Conservation (phyloP, 2,797 vertebrate species). For the Percopsis omiscomaycus region DNA sequence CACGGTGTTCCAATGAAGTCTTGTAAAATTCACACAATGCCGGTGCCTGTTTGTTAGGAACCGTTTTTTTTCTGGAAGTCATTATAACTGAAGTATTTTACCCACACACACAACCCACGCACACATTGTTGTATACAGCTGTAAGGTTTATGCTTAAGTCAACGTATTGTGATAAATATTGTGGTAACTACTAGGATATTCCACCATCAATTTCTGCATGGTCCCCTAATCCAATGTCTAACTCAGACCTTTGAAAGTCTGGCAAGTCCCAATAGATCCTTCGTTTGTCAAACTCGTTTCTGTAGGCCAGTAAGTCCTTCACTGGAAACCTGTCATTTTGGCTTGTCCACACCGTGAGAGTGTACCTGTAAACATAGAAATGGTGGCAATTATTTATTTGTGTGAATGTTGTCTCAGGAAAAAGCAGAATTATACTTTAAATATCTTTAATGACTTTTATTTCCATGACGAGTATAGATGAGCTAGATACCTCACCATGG, state of each 20-base stretch:
- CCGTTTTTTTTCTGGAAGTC: too few species aligned
- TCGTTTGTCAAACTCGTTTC: slow-evolving; percentile 75
- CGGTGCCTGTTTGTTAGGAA: too few species aligned
- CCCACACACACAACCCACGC: too few species aligned
- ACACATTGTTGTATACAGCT: too few species aligned
- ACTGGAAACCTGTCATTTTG: slow-evolving; percentile 75
- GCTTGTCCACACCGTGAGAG: slow-evolving; percentile 88
- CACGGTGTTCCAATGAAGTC: too few species aligned
- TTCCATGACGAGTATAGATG: neutral
- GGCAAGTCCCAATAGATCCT: slow-evolving; percentile 89
- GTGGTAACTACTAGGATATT: neutral
- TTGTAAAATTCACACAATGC: too few species aligned
- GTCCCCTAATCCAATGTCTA: slow-evolving; percentile 69
- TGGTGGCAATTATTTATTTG: neutral
- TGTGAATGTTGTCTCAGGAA: neutral
- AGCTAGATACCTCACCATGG: neutral
- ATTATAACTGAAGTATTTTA: too few species aligned
- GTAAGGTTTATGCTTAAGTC: too few species aligned
- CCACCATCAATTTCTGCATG: too few species aligned
- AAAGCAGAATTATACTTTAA: too few species aligned
- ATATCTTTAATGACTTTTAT: too few species aligned
- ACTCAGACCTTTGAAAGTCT: slow-evolving; percentile 76
- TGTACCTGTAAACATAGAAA: slow-evolving; percentile 77
- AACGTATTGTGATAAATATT: neutral
- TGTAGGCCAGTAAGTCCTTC: slow-evolving; percentile 83